Evolutionary conservation across 2,888 invertebrate species (phyloP).

Genomic region (Aphidoletes aphidimyza): DNA sequence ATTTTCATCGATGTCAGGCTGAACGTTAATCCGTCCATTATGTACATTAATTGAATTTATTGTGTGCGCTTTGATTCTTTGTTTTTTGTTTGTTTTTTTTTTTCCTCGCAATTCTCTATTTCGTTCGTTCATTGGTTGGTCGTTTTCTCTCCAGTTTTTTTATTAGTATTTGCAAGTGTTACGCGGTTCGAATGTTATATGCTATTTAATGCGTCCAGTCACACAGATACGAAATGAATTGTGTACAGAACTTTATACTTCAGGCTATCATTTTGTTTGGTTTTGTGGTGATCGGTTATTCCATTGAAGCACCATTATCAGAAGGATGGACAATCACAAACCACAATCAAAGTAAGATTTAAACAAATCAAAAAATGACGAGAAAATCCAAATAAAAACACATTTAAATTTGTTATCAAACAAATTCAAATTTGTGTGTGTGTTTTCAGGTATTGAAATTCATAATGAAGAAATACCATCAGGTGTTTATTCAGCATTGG

Average conservation of each 20-base stretch:
- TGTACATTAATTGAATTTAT: conserved; percentile 8
- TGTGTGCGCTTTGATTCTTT: background rate
- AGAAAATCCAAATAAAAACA: background rate
- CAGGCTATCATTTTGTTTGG: background rate
- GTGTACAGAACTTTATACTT: background rate
- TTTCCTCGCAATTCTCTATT: background rate
- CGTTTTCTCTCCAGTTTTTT: too few relatives aligned
- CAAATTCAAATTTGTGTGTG: background rate
- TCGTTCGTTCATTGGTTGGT: background rate
- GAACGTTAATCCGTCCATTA: conserved; percentile 32
- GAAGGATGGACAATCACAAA: conserved; percentile 61
- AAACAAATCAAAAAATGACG: background rate
- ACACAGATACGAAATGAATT: background rate
- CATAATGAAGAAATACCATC: conserved; percentile 61
- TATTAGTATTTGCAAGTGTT: too few relatives aligned
- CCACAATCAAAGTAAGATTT: conserved; percentile 61
- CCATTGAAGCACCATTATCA: conserved; percentile 59
- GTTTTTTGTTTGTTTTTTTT: background rate
- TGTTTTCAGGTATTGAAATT: conserved; percentile 60
- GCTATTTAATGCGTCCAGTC: too few relatives aligned
- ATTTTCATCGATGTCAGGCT: background rate
- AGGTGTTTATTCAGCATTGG: conserved; percentile 62
- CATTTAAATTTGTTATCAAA: too few relatives aligned
- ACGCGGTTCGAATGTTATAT: too few relatives aligned
- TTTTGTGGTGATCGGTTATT: background rate